Base-by-base conservation (phyloP, 2,888 invertebrate species). In the Drosophila neutralis region DNA sequence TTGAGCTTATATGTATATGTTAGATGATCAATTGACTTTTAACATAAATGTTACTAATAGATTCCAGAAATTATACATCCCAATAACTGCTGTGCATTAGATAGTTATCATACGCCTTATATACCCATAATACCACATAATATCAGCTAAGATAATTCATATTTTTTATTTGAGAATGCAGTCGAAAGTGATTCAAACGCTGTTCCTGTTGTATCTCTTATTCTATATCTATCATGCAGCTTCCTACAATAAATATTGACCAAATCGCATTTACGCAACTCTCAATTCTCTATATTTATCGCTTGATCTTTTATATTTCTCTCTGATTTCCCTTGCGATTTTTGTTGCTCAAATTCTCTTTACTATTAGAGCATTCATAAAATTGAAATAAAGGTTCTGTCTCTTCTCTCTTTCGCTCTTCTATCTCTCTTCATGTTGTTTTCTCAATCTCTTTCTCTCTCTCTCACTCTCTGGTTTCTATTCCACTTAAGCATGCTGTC, bases 401-500 rank as follows among this genome's bases (percentile, higher is more conserved):
- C 13, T 29, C 35, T 35, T n/a, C 15, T n/a, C 36, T 69, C 15
- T 58, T 15, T 7, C 7, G 35, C 38, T 40, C 24, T 58, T 40
- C 51, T 38, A 31, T 27, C 35, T 42, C 15, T 2, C 45, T 31
- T 21, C 58, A 27, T 61, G 36, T 24, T 21, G n/a, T 27, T 48
- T 42, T 45, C 48, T 49, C 42, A n/a, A n/a, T 54, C 31, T 56
- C 13, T 21, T 38, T 49, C 35, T 54, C 31, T 56, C 13, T 21
- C 13, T 49, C n/a, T 69, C 8, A 35, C 29, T 27, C 52, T 36
- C 49, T 49, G 21, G 35, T 18, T 63, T 67, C 36, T 53, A 29
- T 35, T 52, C 73, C 80, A 74, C 74, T 83, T 77, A 69, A 59
- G 54, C 35, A 49, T 38, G 72, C 77, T 84, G 89, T 80, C 89